Evolutionary conservation across 2,888 invertebrate genomes (phyloP), one percentile per base, ranked within the genome.

Genomic region (Caenorhabditis angaria): DNA sequence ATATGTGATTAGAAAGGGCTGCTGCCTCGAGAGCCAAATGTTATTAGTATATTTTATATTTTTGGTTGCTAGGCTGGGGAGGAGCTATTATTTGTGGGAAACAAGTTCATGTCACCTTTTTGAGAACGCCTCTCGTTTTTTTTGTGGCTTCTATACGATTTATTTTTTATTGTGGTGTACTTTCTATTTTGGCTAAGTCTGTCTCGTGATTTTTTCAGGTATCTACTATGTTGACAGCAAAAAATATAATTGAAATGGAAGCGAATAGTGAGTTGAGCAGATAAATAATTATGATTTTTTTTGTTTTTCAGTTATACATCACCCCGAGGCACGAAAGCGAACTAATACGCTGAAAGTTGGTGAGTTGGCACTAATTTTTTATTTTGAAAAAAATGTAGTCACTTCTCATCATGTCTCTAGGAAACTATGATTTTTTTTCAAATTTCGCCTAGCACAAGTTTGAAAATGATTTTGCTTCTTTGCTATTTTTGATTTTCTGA

Each of bases 191-290:
- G n/a, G n/a, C n/a, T n/a, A n/a, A n/a, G n/a, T n/a, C n/a, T n/a
- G n/a, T 55, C 8, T 28, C 24, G 5, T 35, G 14, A 0, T n/a
- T 24, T 51, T 18, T 41, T 41, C 41, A 18, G 18, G 41, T 12
- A 41, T 50, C 50, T 22, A 22, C n/a, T 10, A 69, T 69, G 69
- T 28, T 69, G 24, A 50, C 51, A 5, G 55, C 69, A 3, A 64
- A 69, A 47, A 51, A 69, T 41, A 69, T 69, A 24, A 64, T 64
- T 18, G 56, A 64, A 32, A 69, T 69, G 69, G 69, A 69, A 41
- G 51, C 59, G 20, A 63, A 32, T 22, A 27, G 29, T 29, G 4
- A 28, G 20, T 61, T 61, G 8, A 47, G 24, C 25, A 24, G 8
- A 8, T 24, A 25, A 47, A 58, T 47, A 59, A 53, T 24, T n/a